Evolutionary conservation across 1,140 invertebrate species (phyloP).

Genomic region (Leptonema lineaticorne): DNA sequence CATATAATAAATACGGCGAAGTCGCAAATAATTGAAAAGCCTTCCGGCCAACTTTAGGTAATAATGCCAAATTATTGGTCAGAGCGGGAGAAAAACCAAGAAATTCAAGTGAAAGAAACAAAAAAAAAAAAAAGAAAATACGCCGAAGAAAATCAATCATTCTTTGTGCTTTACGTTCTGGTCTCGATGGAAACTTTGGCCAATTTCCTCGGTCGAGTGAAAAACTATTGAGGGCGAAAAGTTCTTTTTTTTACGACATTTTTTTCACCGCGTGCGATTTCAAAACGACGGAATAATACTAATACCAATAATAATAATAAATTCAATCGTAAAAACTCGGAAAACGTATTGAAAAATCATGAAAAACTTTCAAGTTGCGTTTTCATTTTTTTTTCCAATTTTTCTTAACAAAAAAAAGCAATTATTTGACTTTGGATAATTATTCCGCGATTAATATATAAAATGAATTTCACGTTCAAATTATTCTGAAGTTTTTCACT

Average conservation of each 20-base stretch:
- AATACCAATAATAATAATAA: too few species aligned
- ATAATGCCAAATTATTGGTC: constrained; percentile 16
- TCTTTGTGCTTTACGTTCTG: neutral
- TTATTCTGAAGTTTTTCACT: too few species aligned
- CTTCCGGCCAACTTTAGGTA: constrained; percentile 5
- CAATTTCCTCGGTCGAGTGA: constrained; percentile 17
- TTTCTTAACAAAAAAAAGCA: too few species aligned
- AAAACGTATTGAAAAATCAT: constrained; percentile 6
- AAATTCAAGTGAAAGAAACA: too few species aligned
- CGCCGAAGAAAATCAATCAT: constrained; percentile 14
- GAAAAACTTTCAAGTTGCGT: constrained; percentile 17
- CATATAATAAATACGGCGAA: too few species aligned
- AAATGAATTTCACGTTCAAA: too few species aligned
- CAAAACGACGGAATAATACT: too few species aligned
- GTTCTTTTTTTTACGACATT: neutral
- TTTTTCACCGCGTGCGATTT: neutral
- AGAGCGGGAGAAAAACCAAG: too few species aligned
- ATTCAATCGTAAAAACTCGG: constrained; percentile 4
- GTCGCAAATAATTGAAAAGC: constrained; percentile 13
- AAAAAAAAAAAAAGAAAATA: too few species aligned
- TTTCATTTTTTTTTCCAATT: too few species aligned
- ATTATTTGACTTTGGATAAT: too few species aligned
- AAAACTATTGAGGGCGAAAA: constrained; percentile 18
- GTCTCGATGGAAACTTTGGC: constrained; percentile 19
- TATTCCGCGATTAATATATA: too few species aligned